phyloP scores from a whole-genome alignment of 1,140 invertebrate species.

The Aphis craccivora region DNA sequence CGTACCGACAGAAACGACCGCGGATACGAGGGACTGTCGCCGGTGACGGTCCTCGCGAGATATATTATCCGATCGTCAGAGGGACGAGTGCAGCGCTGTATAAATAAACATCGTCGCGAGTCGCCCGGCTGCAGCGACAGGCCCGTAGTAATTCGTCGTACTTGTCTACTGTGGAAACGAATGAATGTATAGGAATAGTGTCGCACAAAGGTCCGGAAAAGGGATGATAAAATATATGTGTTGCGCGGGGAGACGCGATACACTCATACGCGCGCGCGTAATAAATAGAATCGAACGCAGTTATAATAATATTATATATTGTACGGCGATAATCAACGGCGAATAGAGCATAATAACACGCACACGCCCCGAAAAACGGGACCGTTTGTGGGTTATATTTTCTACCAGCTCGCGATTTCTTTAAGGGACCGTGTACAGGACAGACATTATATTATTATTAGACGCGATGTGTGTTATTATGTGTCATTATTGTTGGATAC shows the following conservation, averaged over 20 bases:
- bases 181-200: background rate
- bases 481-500: background rate
- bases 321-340: background rate
- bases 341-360: background rate
- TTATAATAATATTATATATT: background rate
- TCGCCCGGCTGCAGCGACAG: no score
- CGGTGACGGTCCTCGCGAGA: background rate
- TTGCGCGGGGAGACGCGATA: background rate
- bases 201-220: conserved; percentile 16
- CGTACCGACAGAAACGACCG: no score
- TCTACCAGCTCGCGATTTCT: background rate
- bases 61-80: background rate
- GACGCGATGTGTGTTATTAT: background rate
- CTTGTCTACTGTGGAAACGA: background rate
- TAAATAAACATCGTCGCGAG: conserved; percentile 4
- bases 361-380: background rate
- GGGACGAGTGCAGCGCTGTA: background rate
- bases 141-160: background rate
- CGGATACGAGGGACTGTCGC: no score
- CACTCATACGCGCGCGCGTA: background rate
- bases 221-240: background rate
- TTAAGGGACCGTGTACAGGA: background rate
- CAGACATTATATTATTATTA: background rate
- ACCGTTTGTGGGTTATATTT: background rate
- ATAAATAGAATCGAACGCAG: background rate